Evolutionary conservation across 2,113 vertebrate species (phyloP).

Genomic region (Sebastes fasciatus): DNA sequence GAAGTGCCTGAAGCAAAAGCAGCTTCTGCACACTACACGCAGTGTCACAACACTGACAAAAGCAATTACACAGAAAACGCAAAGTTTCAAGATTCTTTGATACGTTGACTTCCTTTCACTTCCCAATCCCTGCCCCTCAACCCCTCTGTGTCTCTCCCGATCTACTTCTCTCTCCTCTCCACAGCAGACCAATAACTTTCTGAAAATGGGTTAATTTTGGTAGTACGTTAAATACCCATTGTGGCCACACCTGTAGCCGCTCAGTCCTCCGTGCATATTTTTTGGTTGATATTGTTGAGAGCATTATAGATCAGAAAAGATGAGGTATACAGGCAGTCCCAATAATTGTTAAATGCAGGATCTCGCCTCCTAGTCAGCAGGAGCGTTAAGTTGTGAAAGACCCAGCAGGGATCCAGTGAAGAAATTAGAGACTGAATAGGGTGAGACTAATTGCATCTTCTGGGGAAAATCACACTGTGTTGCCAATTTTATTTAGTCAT

Average conservation of each 20-base stretch:
- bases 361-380: slow-evolving; percentile 25
- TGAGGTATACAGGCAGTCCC: neutral
- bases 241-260: neutral
- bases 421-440: slow-evolving; percentile 37
- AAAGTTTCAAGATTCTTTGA: slow-evolving; percentile 59
- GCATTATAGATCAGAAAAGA: slow-evolving; percentile 11
- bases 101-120: slow-evolving; percentile 22
- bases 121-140: slow-evolving; percentile 20
- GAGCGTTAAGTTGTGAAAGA: slow-evolving; percentile 39
- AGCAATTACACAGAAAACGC: slow-evolving; percentile 47
- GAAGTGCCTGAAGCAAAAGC: slow-evolving; percentile 68
- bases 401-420: slow-evolving; percentile 40
- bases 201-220: slow-evolving; percentile 8
- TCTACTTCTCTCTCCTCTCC: slow-evolving; percentile 6
- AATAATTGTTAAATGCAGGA: slow-evolving; percentile 18
- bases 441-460: slow-evolving; percentile 60
- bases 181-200: slow-evolving; percentile 25
- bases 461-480: slow-evolving; percentile 18
- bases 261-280: neutral
- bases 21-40: slow-evolving; percentile 25
- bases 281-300: slow-evolving; percentile 28
- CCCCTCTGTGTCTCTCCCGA: slow-evolving; percentile 11
- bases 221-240: neutral
- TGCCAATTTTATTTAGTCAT: slow-evolving; percentile 31
- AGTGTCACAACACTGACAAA: slow-evolving; percentile 63